Evolutionary conservation across 2,797 vertebrate species (phyloP), one percentile per base, ranked within the genome.

Genomic region (Coilia nasus): DNA sequence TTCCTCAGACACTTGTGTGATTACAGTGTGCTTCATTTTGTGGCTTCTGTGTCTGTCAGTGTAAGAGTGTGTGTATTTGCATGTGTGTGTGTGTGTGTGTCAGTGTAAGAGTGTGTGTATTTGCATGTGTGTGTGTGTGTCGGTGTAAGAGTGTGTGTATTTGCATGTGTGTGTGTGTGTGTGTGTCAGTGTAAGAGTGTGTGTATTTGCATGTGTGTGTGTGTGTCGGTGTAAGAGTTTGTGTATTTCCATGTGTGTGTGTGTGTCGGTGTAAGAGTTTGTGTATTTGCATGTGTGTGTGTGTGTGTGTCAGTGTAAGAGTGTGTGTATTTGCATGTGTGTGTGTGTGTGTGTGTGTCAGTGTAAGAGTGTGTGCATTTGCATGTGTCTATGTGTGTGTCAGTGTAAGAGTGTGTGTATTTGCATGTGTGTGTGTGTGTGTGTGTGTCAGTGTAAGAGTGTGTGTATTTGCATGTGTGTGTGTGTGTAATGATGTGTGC

Each of bases 401-500:
- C 50, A 10, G 50, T 54, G 50, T 9, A 54, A 41, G 35, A 41
- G 35, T 54, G 3, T 54, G 50, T 9, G 7, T 54, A 54, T 54
- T 14, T 54, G 50, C 50, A 9, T 47, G 46, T 47, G 46, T 54
- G 50, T 54, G 50, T 54, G 62, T 31, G 1, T 67, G 62, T 35
- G 28, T 71, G 64, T 23, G 25, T 75, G 67, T 6, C 25, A 28
- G 25, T 19, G 67, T 25, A 11, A 25, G 23, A 19, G 67, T 78
- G 15, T 78, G 31, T 21, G 31, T 44, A 35, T 44, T 2, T 62
- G 21, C 6, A n/a, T 62, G 60, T 64, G n/a, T 41, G 35, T 41
- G 35, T 41, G 35, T 64, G 60, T 64, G n/a, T 64, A 78, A 85
- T 87, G 82, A 85, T 78, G 71, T 75, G 67, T 78, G 19, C 19